Evolutionary conservation across 1,140 invertebrate species (phyloP), one percentile per base, ranked within the genome.

Genomic region (Pogonus chalceus): DNA sequence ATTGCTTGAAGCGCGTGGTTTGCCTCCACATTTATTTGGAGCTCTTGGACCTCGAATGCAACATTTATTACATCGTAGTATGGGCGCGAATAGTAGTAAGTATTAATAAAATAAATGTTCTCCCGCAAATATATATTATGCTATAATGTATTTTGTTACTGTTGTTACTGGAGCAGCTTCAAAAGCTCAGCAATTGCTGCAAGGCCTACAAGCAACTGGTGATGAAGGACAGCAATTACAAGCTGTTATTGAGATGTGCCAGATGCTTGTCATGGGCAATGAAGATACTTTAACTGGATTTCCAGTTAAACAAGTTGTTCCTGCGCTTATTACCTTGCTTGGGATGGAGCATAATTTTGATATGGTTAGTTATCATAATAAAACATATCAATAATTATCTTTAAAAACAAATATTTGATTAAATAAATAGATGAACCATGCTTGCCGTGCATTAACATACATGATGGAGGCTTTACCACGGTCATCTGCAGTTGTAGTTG

Each of bases 381-480:
- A 20, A 26, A 12, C 23, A 10, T 35, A 37, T 18, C 21, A 56
- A 53, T 21, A 35, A 22, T 48, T 53, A 0, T 21, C 52, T 35
- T 31, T 51, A 46, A 31, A 7, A 47, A 47, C 35, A 49, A 18
- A 23, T n/a, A 52, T 23, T 47, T 54, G 1, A 47, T 53, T 53
- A 56, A 56, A 59, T 60, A 63, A 65, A 0, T 68, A 88, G 85
- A 99, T 99, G 96, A 96, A 98, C 67, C 93, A 98, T 71, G 95
- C 96, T 0, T 98, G 95, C 72, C 85, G 96, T 46, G 96, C 96
- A 4, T 77, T 99, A 10, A 98, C 96, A 0, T 98, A 99, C 69
- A 98, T 99, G 95, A 91, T 99, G 84, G 96, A 99, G 73, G 94
- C 96, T 2, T 66, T 99, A 50, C 96, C 96, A 0, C 82, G 96